A percentile compares a stretch with the other conserved stretches of the same genome.
These are phyloP conservation scores for Acrobasis suavella DNA, from an alignment of 2,888 invertebrate genomes.

Conservation along the genomic window DNA sequence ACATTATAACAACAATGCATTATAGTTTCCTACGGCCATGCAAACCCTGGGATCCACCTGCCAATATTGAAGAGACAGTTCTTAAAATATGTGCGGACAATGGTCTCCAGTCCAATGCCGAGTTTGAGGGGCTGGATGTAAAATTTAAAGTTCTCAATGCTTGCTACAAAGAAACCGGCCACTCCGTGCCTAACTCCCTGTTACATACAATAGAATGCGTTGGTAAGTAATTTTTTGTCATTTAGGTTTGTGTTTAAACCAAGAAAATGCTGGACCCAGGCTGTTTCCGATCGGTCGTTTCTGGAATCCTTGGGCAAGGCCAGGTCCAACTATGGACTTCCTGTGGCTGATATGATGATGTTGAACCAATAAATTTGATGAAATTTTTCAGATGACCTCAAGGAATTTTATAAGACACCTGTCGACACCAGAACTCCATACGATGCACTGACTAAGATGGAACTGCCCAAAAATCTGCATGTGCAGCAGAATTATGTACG, in stretches of 20 bases:
- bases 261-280: too few relatives aligned
- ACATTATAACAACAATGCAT: constrained; percentile 24
- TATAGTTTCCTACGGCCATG: constrained; percentile 89
- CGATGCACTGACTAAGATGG: constrained; percentile 86
- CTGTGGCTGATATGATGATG: background rate
- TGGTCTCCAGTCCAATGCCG: constrained; percentile 70
- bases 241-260: too few relatives aligned
- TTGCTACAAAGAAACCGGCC: constrained; percentile 87
- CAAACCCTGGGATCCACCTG: constrained; percentile 88
- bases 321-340: too few relatives aligned
- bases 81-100: constrained; percentile 82
- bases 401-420: constrained; percentile 87
- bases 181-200: constrained; percentile 91
- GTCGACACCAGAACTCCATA: constrained; percentile 87
- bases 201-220: constrained; percentile 89
- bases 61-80: constrained; percentile 84
- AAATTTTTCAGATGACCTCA: constrained; percentile 83
- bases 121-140: constrained; percentile 72
- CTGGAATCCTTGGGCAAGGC: too few relatives aligned
- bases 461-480: constrained; percentile 94
- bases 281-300: too few relatives aligned
- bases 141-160: constrained; percentile 88
- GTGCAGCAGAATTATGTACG: constrained; percentile 90
- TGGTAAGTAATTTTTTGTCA: constrained; percentile 66
- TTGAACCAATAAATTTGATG: background rate